Evolutionary conservation across 2,797 vertebrate species (phyloP).

Genomic region (Gobio occitaniae): DNA sequence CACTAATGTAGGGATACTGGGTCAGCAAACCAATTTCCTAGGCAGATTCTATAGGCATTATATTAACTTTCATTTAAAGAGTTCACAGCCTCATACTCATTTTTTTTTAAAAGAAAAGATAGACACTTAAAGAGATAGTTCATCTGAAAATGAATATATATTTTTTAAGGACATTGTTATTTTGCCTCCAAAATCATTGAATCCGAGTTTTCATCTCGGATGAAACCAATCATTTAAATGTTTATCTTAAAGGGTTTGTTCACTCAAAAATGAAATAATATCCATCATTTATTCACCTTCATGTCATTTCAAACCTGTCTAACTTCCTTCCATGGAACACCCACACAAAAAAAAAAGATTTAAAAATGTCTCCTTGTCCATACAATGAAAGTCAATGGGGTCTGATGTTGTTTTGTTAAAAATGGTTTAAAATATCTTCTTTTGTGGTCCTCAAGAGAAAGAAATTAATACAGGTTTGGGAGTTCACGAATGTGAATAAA

Average conservation of each 20-base stretch:
- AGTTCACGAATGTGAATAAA: not conserved
- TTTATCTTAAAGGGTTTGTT: not conserved
- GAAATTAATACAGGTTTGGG: not conserved
- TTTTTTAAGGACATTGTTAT: not conserved
- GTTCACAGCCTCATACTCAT: not conserved
- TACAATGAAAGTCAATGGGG: not conserved
- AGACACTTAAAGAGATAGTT: not conserved
- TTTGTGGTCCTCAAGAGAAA: too few relatives aligned
- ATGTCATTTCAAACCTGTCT: not conserved
- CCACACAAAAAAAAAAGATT: not conserved
- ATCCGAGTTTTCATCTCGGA: too few relatives aligned
- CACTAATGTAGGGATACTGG: constrained; percentile 65
- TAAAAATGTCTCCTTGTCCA: not conserved
- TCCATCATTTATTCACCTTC: not conserved
- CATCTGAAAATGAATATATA: not conserved
- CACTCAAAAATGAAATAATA: not conserved
- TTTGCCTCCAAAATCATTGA: not conserved
- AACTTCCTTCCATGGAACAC: not conserved
- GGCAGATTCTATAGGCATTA: not conserved
- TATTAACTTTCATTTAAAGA: not conserved
- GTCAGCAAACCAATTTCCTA: not conserved
- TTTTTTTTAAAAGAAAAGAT: not conserved
- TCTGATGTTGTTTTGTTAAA: not conserved
- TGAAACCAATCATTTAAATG: not conserved
- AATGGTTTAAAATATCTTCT: too few relatives aligned